A percentile compares a stretch with the other conserved stretches of the same genome.
These are phyloP conservation scores for Rotaria magnacalcarata DNA, from an alignment of 2,888 invertebrate species.

Conservation along the genomic window DNA sequence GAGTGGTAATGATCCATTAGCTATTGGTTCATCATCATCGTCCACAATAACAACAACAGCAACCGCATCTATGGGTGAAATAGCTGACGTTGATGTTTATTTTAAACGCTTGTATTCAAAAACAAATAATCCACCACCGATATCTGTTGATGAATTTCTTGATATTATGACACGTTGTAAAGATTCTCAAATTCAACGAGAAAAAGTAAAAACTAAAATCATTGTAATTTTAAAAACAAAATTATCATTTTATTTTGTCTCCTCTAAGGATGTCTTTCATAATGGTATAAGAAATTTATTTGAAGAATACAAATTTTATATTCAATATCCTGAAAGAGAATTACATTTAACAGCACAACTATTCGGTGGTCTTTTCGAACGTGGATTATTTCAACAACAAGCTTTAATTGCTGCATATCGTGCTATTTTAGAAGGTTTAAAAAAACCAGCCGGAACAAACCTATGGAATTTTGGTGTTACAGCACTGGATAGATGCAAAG, in stretches of 20 bases:
- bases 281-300: conserved; percentile 95
- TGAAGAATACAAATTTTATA: conserved; percentile 96
- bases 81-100: conserved; percentile 84
- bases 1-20: not conserved
- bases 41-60: not conserved
- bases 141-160: conserved; percentile 88
- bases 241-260: conserved; percentile 14
- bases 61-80: not conserved
- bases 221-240: too few relatives aligned
- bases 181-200: conserved; percentile 79
- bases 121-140: conserved; percentile 71
- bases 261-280: conserved; percentile 68
- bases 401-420: conserved; percentile 59
- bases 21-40: conserved; percentile 2
- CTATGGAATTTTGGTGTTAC: conserved; percentile 96
- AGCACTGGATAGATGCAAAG: conserved; percentile 85
- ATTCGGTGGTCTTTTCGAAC: conserved; percentile 92
- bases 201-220: conserved; percentile 63
- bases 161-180: conserved; percentile 92
- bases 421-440: conserved; percentile 84
- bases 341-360: conserved; percentile 91
- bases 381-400: not conserved
- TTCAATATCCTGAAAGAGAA: conserved; percentile 96
- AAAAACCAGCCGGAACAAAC: conserved; percentile 84
- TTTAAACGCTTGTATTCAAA: conserved; percentile 83